These are phyloP conservation scores for Heterochromis multidens DNA, from an alignment of 2,113 vertebrate genomes.

Conservation along the genomic window DNA sequence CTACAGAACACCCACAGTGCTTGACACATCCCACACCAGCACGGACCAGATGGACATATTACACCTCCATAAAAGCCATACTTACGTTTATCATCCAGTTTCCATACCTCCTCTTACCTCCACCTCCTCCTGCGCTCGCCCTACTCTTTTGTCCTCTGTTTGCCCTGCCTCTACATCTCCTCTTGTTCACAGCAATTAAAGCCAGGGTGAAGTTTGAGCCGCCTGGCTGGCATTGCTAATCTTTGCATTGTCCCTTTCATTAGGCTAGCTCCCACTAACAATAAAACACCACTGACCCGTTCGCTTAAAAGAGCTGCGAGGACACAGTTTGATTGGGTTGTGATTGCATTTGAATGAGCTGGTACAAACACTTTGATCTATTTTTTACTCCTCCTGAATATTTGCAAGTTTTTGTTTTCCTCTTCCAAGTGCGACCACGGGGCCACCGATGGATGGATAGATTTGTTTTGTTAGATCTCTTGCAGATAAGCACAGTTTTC, in stretches of 20 bases:
- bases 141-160: slow-evolving; percentile 77
- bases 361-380: slow-evolving; percentile 83
- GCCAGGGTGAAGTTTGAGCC: slow-evolving; percentile 80
- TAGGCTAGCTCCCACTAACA: slow-evolving; percentile 81
- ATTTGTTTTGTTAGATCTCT: neutral
- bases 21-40: slow-evolving; percentile 42
- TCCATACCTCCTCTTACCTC: slow-evolving; percentile 58
- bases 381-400: slow-evolving; percentile 34
- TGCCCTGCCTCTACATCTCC: slow-evolving; percentile 77
- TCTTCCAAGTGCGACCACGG: slow-evolving; percentile 61
- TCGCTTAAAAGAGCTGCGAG: slow-evolving; percentile 77
- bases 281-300: slow-evolving; percentile 80
- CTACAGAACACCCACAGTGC: slow-evolving; percentile 23
- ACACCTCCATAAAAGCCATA: slow-evolving; percentile 59
- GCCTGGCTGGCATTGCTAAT: slow-evolving; percentile 84
- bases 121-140: slow-evolving; percentile 49
- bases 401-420: slow-evolving; percentile 1
- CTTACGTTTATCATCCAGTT: slow-evolving; percentile 47
- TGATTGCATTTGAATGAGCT: slow-evolving; percentile 83
- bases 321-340: slow-evolving; percentile 80
- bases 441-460: slow-evolving; percentile 46
- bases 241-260: slow-evolving; percentile 85
- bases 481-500: slow-evolving; percentile 5
- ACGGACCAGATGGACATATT: slow-evolving; percentile 35
- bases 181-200: slow-evolving; percentile 86